These are phyloP conservation scores for Urocyon cinereoargenteus DNA, from an alignment of 2,797 vertebrate species.

Conservation along the genomic window DNA sequence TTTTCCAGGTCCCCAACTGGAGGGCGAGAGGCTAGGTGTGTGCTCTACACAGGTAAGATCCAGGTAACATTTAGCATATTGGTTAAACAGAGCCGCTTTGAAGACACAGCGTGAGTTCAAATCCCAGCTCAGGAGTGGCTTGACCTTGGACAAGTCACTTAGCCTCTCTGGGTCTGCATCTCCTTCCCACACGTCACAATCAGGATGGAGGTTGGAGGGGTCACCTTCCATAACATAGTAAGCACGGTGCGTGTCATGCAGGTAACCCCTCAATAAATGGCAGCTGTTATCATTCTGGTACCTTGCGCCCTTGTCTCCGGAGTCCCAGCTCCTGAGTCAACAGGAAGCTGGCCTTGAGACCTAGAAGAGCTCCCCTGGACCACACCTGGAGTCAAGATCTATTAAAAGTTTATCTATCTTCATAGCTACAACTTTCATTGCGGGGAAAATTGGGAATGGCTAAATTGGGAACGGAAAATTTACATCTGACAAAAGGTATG, in stretches of 20 bases:
- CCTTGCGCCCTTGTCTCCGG: background rate
- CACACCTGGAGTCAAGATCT: conserved; percentile 65
- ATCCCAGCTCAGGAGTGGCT: background rate
- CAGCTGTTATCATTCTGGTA: background rate
- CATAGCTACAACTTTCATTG: conserved; percentile 75
- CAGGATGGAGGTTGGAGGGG: background rate
- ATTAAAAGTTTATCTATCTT: conserved; percentile 74
- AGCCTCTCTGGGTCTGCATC: background rate
- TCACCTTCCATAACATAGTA: fast-evolving
- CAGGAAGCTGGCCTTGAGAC: conserved; percentile 76
- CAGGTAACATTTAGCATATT: background rate
- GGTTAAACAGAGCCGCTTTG: background rate
- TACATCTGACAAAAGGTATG: conserved; percentile 79
- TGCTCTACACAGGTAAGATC: background rate
- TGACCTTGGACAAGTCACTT: background rate
- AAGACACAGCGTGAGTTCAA: conserved; percentile 50
- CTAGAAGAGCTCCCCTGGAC: background rate
- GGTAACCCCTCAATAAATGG: background rate
- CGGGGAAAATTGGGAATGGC: conserved; percentile 73
- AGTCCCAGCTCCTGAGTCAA: conserved; percentile 62
- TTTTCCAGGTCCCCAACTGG: background rate
- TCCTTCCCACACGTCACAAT: background rate
- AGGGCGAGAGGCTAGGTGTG: background rate
- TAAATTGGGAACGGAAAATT: conserved; percentile 88
- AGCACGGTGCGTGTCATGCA: background rate